Evolutionary conservation across 2,113 vertebrate genomes (phyloP).

Genomic region (Cettia cetti): DNA sequence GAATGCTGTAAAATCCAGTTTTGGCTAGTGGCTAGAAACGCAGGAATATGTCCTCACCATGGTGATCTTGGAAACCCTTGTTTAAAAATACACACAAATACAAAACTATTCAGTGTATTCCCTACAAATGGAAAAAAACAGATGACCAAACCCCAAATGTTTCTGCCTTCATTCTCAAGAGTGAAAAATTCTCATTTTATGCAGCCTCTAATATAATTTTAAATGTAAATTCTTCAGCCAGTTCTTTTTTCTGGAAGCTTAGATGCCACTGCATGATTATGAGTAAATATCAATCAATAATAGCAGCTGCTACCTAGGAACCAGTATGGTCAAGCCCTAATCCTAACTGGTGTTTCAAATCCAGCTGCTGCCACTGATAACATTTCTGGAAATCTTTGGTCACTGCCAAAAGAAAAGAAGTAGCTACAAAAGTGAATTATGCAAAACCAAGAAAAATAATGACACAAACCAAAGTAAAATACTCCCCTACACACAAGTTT

Average conservation of each 20-base stretch:
- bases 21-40: neutral
- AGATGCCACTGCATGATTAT: fast-evolving
- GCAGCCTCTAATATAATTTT: neutral
- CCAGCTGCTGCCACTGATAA: neutral
- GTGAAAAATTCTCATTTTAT: neutral
- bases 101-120: neutral
- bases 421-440: neutral
- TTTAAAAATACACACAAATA: neutral
- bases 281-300: neutral
- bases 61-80: neutral
- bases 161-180: neutral
- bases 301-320: neutral
- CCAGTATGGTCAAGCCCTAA: neutral
- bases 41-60: neutral
- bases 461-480: neutral
- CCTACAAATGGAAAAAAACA: neutral
- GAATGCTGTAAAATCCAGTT: neutral
- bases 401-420: neutral
- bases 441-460: neutral
- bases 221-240: neutral
- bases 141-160: neutral
- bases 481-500: neutral
- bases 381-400: neutral
- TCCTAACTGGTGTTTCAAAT: neutral
- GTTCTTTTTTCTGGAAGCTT: neutral